Conservation (phyloP, 2,888 invertebrate genomes). For the Incurvaria masculella region DNA sequence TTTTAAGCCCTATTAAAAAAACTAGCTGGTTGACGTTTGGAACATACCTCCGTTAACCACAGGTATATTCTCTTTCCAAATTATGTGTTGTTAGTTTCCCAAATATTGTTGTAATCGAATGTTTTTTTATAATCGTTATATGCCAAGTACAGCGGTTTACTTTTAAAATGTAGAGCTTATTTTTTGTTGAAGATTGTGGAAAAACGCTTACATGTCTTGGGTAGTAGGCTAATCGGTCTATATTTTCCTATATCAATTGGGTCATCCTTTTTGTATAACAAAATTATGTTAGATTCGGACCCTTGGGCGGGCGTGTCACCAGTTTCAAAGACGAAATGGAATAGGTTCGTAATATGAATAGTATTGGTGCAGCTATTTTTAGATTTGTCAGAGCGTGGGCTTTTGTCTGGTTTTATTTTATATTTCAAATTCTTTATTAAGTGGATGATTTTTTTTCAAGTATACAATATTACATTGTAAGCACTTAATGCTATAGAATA, state of each 20-base stretch:
- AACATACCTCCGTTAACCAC: too few species aligned
- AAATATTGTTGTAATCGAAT: slow-evolving; percentile 2
- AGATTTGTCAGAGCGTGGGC: slow-evolving; percentile 6
- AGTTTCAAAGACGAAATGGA: slow-evolving; percentile 2
- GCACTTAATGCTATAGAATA: too few species aligned
- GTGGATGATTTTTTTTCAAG: too few species aligned
- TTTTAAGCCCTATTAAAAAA: too few species aligned
- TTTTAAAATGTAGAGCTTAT: slow-evolving; percentile 1
- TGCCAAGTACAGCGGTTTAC: slow-evolving; percentile 2
- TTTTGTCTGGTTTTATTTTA: slow-evolving; percentile 9
- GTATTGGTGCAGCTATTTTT: background rate
- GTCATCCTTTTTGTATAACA: background rate
- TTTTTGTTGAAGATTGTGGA: background rate
- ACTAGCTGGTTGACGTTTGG: too few species aligned
- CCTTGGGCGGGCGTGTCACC: slow-evolving; percentile 4
- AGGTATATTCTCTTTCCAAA: slow-evolving; percentile 2
- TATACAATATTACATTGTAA: too few species aligned
- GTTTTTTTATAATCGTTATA: slow-evolving; percentile 7
- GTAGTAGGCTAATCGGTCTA: background rate
- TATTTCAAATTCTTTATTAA: too few species aligned
- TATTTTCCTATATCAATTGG: background rate
- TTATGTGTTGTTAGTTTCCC: background rate
- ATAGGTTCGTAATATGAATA: background rate
- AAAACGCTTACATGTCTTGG: background rate
- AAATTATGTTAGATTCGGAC: slow-evolving; percentile 3